Base-by-base conservation (phyloP, 2,113 vertebrate species). In the Tautogolabrus adspersus region DNA sequence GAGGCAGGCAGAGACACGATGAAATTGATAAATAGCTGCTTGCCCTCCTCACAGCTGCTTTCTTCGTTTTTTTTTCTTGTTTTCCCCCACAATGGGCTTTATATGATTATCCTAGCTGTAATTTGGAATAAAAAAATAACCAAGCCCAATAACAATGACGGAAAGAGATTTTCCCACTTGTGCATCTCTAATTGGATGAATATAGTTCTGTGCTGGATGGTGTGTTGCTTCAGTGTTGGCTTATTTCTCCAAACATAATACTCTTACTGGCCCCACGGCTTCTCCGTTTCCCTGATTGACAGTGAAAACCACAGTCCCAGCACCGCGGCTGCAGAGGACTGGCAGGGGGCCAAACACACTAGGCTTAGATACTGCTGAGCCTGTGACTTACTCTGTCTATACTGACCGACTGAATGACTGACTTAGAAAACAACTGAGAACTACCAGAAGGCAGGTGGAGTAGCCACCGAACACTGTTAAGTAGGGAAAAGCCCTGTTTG, bases 21-120 rank as follows among this genome's bases (percentile, higher is more conserved):
- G 57, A 86, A 87, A 87, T 78, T 89, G 86, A 88, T 89, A 91
- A 90, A 92, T 87, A 84, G 83, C 56, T 74, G 72, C 77, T 75
- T 62, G 46, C 69, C 64, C 75, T 82, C 79, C 83, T 59, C 3
- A 10, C 75, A 78, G 82, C 76, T 88, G 82, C 74, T 76, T 74
- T 87, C 68, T 88, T 82, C 81, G 68, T 86, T 83, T 87, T 82
- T 69, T 72, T 5, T 1, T 13, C 46, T 81, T 52, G 61, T 69
- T 60, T 68, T 72, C 69, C 18, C 7, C 34, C 68, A 4, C 66
- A 47, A 34, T 23, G 44, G 71, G 44, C 34, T 72, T 83, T 66
- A 83, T 79, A 40, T 79, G 60, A 81, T 90, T 88, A 82, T 67
- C 64, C 47, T 57, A 63, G 76, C 46, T 65, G 46, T 84, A 81